Evolutionary conservation across 2,797 vertebrate species (phyloP), one percentile per base, ranked within the genome.

Genomic region (Phrynocephalus vlangalii): DNA sequence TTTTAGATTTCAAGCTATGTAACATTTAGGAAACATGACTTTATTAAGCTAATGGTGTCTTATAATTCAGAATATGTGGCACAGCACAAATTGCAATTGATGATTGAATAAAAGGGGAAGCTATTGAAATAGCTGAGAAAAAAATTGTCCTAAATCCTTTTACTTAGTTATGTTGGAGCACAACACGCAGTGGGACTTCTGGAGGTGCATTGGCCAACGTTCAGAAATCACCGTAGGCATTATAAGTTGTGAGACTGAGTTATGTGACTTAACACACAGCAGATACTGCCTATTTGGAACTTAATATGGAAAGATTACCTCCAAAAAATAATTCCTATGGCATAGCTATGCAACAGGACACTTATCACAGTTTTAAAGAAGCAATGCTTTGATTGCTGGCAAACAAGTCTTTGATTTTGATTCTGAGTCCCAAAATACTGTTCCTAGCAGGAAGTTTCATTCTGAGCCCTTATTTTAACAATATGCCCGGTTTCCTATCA

Each of bases 401-500:
- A 3, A 26, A 66, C 7, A 52, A 71, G 48, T 30, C 7, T 30
- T 56, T 56, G 44, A 38, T 38, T 84, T 20, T 84, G 50, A 48
- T 73, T 75, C 26, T 6, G 70, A 28, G 70, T 9, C 13, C 15
- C 38, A 33, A 77, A 73, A 71, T 68, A 86, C 52, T 9, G n/a
- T 70, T 79, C 7, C 66, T 56, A 70, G 28, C 83, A 33, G n/a
- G 56, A 79, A 56, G 11, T 38, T 38, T 13, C 63, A 30, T 68
- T 52, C 82, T 77, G 70, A 10, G 30, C 33, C 75, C 26, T 83
- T 38, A 79, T 48, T 88, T 75, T 50, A 63, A 56, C 52, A 81
- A 63, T 26, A 85, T 71, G 52, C 73, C 63, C 26, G 28, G 28
- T 60, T 82, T 66, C 60, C 38, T 48, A 22, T 15, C 79, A 38